phyloP scores from a whole-genome alignment of 2,888 invertebrate species.

The Ametastegia equiseti region DNA sequence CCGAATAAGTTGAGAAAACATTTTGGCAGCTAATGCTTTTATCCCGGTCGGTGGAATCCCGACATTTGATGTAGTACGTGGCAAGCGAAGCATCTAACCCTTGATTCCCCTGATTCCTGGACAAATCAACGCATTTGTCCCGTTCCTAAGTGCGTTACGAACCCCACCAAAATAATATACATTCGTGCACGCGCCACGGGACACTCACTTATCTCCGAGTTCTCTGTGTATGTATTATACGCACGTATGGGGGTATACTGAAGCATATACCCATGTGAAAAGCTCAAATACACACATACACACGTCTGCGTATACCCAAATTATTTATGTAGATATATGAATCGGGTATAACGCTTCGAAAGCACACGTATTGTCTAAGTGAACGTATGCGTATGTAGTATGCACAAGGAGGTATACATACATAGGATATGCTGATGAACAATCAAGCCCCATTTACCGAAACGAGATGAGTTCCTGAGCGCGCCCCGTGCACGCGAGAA shows the following conservation, averaged over 20 bases:
- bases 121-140: constrained; percentile 72
- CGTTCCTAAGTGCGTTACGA: constrained; percentile 68
- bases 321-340: background rate
- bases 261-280: background rate
- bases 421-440: constrained; percentile 45
- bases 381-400: background rate
- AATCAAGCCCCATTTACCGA: constrained; percentile 39
- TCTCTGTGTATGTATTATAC: background rate
- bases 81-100: constrained; percentile 49
- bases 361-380: background rate
- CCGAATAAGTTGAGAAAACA: constrained; percentile 57
- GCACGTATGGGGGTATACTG: background rate
- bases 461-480: constrained; percentile 29
- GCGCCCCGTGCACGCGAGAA: background rate
- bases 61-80: background rate
- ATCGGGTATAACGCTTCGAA: background rate
- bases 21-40: constrained; percentile 52
- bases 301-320: too few relatives aligned
- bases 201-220: constrained; percentile 15
- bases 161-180: constrained; percentile 61
- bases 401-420: too few relatives aligned
- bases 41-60: constrained; percentile 15
- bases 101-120: constrained; percentile 56
- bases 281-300: too few relatives aligned
- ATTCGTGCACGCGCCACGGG: constrained; percentile 53